Evolutionary conservation across 1,140 invertebrate species (phyloP).

Genomic region (Lineus longissimus): DNA sequence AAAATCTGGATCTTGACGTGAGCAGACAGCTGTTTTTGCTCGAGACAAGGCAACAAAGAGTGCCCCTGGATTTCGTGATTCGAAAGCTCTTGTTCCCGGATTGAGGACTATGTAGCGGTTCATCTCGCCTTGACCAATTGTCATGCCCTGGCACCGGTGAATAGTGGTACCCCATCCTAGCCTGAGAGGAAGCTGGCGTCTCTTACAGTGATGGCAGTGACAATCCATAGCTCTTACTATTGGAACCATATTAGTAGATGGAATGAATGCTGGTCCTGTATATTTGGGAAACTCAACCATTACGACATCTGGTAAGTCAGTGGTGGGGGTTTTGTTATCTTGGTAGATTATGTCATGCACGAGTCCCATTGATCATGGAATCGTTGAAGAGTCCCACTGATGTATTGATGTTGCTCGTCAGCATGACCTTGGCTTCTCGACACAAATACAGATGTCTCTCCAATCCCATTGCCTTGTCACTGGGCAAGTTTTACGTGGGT

Average conservation of each 20-base stretch:
- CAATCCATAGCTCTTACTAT: background rate
- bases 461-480: background rate
- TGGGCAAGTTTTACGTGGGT: background rate
- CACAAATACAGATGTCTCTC: background rate
- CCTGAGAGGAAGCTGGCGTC: conserved; percentile 21
- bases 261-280: background rate
- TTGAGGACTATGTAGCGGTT: conserved; percentile 22
- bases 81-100: conserved; percentile 21
- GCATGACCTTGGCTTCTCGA: background rate
- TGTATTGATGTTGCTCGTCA: background rate
- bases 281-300: conserved; percentile 3
- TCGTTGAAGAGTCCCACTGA: background rate
- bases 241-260: background rate
- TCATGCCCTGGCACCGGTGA: conserved; percentile 27
- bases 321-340: background rate
- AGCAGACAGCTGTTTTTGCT: conserved; percentile 21
- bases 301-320: background rate
- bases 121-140: conserved; percentile 19
- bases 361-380: background rate
- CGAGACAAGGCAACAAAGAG: conserved; percentile 23
- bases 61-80: conserved; percentile 25
- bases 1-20: conserved; percentile 21
- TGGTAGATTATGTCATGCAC: background rate
- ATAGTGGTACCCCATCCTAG: conserved; percentile 27
- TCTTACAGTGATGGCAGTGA: conserved; percentile 16